Base-by-base conservation (phyloP, 2,797 vertebrate genomes). In the Betta splendens region DNA sequence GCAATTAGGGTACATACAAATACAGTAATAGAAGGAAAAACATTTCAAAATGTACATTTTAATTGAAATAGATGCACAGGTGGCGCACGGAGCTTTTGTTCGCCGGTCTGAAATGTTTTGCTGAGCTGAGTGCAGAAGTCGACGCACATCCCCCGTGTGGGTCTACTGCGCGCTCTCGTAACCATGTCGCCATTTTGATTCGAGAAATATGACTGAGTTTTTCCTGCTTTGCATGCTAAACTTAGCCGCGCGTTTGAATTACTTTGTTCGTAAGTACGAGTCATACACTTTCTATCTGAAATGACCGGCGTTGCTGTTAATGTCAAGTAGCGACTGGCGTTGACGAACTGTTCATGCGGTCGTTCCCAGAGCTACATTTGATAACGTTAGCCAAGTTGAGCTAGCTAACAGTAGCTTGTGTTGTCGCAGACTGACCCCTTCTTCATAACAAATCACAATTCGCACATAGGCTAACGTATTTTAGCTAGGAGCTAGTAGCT, bases 161-260 rank as follows among this genome's bases (percentile, higher is more conserved):
- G 12, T 69, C 69, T 26, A 2, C 33, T 79, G 89, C 88, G 88
- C 90, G 90, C 77, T 72, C 88, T 46, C 86, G 87, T 53, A 43
- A 51, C 75, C 73, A 73, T 83, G 84, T 88, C 92, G 92, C 92
- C 92, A 93, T 93, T 93, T 93, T 93, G 92, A 91, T 88, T 90
- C 79, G 85, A 91, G 91, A 91, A 90, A 92, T 89, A 91, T 90
- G 89, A 91, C 77, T 82, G 86, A 84, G 88, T 91, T 92, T 91
- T 88, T 85, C 85, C 89, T 89, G 85, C 81, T 84, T 87, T 83
- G 78, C 78, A 66, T 83, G 89, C 84, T 89, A 86, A 84, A 87
- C 75, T 79, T 85, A 79, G 75, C 74, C 40, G 56, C 43, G 72
- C 67, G 74, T 77, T 66, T 66, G 38, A 76, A 62, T 78, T 49